Percentiles rank a stretch among this genome's conserved stretches.
phyloP scores from a whole-genome alignment of 2,113 vertebrate species.

The Calypte anna region DNA sequence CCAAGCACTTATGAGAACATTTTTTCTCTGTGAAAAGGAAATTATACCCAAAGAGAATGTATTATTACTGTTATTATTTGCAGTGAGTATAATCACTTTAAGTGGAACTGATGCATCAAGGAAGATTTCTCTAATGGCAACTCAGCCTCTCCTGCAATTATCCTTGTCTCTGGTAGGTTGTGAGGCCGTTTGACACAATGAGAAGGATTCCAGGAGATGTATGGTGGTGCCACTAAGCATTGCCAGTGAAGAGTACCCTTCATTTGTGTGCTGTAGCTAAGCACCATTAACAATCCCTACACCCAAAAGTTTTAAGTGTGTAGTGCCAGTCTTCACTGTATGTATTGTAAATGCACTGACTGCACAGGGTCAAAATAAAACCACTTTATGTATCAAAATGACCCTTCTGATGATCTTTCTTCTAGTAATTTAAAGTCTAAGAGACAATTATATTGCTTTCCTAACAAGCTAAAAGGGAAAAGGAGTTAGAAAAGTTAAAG shows the following conservation, averaged over 20 bases:
- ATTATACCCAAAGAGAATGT: not conserved
- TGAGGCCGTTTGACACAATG: not conserved
- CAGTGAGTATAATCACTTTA: not conserved
- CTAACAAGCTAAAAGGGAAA: not conserved
- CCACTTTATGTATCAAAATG: not conserved
- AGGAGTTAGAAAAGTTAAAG: constrained; percentile 1
- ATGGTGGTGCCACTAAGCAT: not conserved
- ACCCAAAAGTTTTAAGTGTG: not conserved
- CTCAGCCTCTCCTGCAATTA: not conserved
- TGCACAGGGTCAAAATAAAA: not conserved
- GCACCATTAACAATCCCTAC: not conserved
- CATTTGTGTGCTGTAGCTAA: rapidly evolving
- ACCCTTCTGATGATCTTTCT: rapidly evolving
- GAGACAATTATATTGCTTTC: not conserved
- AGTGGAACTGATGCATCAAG: not conserved
- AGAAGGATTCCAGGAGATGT: not conserved
- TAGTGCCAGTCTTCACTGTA: not conserved
- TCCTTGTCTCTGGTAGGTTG: not conserved
- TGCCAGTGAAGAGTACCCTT: not conserved
- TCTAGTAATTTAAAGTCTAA: not conserved
- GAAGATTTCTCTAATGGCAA: not conserved
- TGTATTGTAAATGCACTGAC: not conserved
- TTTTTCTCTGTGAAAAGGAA: not conserved
- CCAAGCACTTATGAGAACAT: not conserved
- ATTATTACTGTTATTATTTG: constrained; percentile 17